Percentiles rank a stretch among this genome's conserved stretches.
phyloP scores from a whole-genome alignment of 2,888 invertebrate species.

The Drosophila aldrichi region DNA sequence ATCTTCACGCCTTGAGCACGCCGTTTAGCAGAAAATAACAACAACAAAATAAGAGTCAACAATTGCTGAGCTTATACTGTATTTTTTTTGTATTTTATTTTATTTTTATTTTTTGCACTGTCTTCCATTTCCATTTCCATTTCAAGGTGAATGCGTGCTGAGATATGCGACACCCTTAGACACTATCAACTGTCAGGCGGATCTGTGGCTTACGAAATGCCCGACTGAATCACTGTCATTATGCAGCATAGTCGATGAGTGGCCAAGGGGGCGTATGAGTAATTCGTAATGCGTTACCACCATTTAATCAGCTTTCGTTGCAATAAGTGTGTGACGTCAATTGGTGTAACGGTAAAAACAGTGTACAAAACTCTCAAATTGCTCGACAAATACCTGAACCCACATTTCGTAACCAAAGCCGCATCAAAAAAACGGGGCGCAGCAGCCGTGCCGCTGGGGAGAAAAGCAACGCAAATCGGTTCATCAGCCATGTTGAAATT shows the following conservation, averaged over 20 bases:
- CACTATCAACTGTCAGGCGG: slow-evolving; percentile 56
- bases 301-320: slow-evolving; percentile 60
- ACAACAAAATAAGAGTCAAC: slow-evolving; percentile 27
- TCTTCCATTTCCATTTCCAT: slow-evolving; percentile 37
- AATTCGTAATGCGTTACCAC: slow-evolving; percentile 33
- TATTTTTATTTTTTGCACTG: neutral
- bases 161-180: slow-evolving; percentile 26
- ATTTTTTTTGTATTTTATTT: neutral
- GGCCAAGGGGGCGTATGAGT: slow-evolving; percentile 64
- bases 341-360: slow-evolving; percentile 61
- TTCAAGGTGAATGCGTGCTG: slow-evolving; percentile 69
- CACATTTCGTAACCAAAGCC: slow-evolving; percentile 65
- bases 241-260: slow-evolving; percentile 27
- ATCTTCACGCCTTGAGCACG: slow-evolving; percentile 41
- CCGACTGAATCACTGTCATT: slow-evolving; percentile 64
- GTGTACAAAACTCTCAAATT: slow-evolving; percentile 39
- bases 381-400: slow-evolving; percentile 13
- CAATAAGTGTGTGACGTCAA: slow-evolving; percentile 62
- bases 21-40: slow-evolving; percentile 30
- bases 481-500: slow-evolving; percentile 56
- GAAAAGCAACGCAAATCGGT: slow-evolving; percentile 51
- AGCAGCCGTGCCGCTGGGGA: slow-evolving; percentile 47
- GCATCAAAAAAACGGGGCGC: slow-evolving; percentile 47
- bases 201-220: slow-evolving; percentile 64
- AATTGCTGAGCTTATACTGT: slow-evolving; percentile 26